These are phyloP conservation scores for Gopherus evgoodei DNA, from an alignment of 2,113 vertebrate species.

Conservation along the genomic window DNA sequence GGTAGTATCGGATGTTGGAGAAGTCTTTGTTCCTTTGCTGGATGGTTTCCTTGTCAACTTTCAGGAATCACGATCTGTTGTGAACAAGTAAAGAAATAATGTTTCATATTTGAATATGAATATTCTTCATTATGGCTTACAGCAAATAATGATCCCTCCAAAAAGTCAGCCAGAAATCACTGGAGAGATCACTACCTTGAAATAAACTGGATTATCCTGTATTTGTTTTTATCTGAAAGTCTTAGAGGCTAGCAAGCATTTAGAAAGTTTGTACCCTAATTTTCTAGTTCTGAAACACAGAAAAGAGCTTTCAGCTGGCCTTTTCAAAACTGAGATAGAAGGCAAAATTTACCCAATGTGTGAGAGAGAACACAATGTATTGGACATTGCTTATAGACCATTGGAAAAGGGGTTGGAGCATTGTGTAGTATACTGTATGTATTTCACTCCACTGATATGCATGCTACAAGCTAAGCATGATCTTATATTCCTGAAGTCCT, in stretches of 20 bases:
- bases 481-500: not conserved
- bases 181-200: not conserved
- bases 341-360: not conserved
- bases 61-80: slow-evolving; percentile 89
- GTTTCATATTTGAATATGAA: not conserved
- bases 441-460: not conserved
- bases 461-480: not conserved
- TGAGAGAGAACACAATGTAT: not conserved
- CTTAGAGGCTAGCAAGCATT: not conserved
- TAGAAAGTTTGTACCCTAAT: not conserved
- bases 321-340: not conserved
- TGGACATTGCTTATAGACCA: not conserved
- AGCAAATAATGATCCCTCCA: not conserved
- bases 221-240: not conserved
- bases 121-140: not conserved
- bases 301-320: accelerated
- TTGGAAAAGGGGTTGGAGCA: accelerated
- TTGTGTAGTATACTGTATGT: not conserved
- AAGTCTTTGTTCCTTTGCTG: slow-evolving; percentile 94
- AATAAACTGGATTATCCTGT: not conserved
- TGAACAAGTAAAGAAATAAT: slow-evolving; percentile 86
- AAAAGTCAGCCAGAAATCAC: not conserved
- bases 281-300: not conserved
- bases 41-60: slow-evolving; percentile 96
- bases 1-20: slow-evolving; percentile 93